Conservation (phyloP, 2,797 vertebrate genomes). For the Poecile montanus region DNA sequence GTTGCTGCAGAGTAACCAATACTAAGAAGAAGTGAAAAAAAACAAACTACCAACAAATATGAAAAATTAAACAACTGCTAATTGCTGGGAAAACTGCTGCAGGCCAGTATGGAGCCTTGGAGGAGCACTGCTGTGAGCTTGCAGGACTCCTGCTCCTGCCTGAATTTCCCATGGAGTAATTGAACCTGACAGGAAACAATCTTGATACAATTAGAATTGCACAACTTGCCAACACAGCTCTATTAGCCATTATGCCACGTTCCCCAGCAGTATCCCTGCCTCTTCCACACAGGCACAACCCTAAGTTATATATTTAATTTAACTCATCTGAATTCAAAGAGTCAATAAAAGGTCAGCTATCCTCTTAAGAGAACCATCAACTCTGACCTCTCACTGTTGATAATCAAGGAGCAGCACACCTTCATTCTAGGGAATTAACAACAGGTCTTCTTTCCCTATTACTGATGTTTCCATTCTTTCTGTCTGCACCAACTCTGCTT, state of each 20-base stretch:
- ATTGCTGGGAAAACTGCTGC: neutral
- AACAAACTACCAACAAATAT: neutral
- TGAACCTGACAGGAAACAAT: neutral
- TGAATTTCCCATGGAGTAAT: neutral
- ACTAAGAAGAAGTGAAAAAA: neutral
- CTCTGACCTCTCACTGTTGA: neutral
- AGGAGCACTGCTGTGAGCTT: neutral
- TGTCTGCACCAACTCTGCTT: neutral
- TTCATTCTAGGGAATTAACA: neutral
- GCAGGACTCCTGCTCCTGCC: rapidly evolving
- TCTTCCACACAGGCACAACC: rapidly evolving
- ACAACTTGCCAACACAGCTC: neutral
- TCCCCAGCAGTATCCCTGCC: neutral
- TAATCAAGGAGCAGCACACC: neutral
- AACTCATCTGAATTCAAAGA: neutral
- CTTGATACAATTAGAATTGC: neutral
- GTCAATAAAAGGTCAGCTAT: neutral
- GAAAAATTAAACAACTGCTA: neutral
- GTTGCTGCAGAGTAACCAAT: neutral
- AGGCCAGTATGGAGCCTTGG: rapidly evolving
- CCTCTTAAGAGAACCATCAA: neutral
- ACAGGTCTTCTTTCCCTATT: neutral
- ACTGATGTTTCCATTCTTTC: neutral
- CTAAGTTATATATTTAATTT: neutral
- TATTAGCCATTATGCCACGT: neutral